Conservation (phyloP, 2,888 invertebrate species). For the Timema cristinae region DNA sequence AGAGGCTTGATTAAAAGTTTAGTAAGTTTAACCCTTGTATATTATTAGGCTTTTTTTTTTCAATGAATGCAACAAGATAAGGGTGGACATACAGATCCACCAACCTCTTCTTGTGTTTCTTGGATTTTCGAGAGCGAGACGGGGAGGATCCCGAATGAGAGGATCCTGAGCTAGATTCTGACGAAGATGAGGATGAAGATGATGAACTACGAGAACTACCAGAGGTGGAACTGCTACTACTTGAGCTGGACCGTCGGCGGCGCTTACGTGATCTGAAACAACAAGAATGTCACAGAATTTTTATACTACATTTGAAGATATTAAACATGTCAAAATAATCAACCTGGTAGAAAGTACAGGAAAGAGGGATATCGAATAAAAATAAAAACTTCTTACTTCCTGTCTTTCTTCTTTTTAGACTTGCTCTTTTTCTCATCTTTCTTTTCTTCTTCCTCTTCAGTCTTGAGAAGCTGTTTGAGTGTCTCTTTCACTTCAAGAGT, state of each 20-base stretch:
- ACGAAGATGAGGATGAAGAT: constrained; percentile 46
- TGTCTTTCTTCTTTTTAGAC: constrained; percentile 45
- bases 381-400: constrained; percentile 37
- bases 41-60: too few species aligned
- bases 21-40: too few species aligned
- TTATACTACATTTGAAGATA: neutral
- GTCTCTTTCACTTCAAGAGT: constrained; percentile 63
- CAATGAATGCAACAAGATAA: too few species aligned
- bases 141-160: constrained; percentile 29
- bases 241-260: constrained; percentile 38
- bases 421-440: constrained; percentile 38
- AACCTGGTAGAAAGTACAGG: too few species aligned
- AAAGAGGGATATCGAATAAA: neutral
- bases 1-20: too few species aligned
- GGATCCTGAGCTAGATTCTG: constrained; percentile 25
- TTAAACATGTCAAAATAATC: too few species aligned
- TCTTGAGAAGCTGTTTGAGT: constrained; percentile 58
- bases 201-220: constrained; percentile 54
- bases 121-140: constrained; percentile 30
- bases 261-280: constrained; percentile 30
- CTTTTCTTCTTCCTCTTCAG: constrained; percentile 41
- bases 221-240: constrained; percentile 47
- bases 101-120: constrained; percentile 34
- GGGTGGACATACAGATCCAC: neutral
- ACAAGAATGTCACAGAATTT: neutral